phyloP scores from a whole-genome alignment of 2,888 invertebrate genomes.

The Noctua pronuba region DNA sequence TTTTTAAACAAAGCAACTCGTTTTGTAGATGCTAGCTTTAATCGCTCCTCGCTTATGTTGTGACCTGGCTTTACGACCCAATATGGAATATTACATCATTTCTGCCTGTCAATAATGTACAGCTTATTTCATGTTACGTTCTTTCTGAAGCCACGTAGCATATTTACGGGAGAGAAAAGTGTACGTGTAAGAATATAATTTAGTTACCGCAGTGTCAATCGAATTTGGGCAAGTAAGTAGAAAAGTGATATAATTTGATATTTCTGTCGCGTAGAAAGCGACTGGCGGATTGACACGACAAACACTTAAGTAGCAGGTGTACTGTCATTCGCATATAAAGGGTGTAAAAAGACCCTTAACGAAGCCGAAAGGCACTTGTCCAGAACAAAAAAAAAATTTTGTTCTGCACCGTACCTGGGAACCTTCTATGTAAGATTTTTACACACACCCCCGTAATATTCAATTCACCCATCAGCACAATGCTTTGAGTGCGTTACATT shows the following conservation, averaged over 20 bases:
- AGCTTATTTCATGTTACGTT: constrained; percentile 39
- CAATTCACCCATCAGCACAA: too few species aligned
- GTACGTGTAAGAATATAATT: constrained; percentile 28
- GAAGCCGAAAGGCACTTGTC: too few species aligned
- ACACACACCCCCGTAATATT: too few species aligned
- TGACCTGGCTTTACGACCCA: not conserved
- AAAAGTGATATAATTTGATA: constrained; percentile 6
- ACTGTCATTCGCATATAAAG: too few species aligned
- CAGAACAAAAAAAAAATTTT: too few species aligned
- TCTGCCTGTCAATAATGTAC: constrained; percentile 39
- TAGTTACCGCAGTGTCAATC: constrained; percentile 1
- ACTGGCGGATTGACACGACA: too few species aligned
- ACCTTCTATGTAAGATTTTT: too few species aligned
- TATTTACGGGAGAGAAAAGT: constrained; percentile 50
- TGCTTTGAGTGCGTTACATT: too few species aligned
- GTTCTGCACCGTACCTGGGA: too few species aligned
- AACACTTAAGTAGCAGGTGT: too few species aligned
- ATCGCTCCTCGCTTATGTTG: not conserved
- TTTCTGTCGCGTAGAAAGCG: not conserved
- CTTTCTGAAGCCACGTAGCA: constrained; percentile 37
- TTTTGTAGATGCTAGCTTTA: not conserved
- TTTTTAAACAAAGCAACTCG: not conserved
- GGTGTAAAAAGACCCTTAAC: too few species aligned
- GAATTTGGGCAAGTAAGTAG: not conserved
- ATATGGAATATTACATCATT: not conserved